Evolutionary conservation across 1,140 invertebrate genomes (phyloP), one percentile per base, ranked within the genome.

Genomic region (Tetragnatha versicolor): DNA sequence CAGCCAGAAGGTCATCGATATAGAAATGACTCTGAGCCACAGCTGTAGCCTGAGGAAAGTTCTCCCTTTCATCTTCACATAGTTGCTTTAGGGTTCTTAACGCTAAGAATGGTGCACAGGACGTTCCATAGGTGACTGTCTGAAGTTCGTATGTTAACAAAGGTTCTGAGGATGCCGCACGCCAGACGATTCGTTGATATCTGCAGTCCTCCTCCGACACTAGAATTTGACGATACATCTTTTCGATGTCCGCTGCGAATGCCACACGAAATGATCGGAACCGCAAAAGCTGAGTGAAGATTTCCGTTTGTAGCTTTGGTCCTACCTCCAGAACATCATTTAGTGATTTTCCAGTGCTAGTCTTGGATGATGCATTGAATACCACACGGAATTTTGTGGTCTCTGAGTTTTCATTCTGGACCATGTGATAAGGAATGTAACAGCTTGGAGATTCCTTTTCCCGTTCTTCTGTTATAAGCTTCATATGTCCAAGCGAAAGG

Each of bases 141-240:
- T 61, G 80, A 10, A 86, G 72, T 42, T 79, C n/a, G 81, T 83
- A 86, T 33, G 70, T 73, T 60, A 82, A 70, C 31, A 88, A 80
- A 10, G 81, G 80, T n/a, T 84, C 51, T 9, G 73, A 45, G 20
- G 70, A 61, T 61, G 79, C 72, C 1, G 83, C 81, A 25, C 85
- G 65, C 86, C 87, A 88, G 0, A 87, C 66, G 39, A 88, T 85
- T 79, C 84, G 69, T 70, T 88, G 86, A 29, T 82, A 85, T 55
- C 68, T 25, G 9, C 27, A 14, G 20, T 73, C 61, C 1, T 72
- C 60, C 2, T 12, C 12, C 3, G 31, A 17, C 1, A 73, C 39
- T 3, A 3, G 7, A 10, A 73, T 73, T 33, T 73, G 49, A 12
- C 69, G 69, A 31, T 20, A 73, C 69, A 73, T 87, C 68, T 86